Evolutionary conservation across 2,888 invertebrate species (phyloP).

Genomic region (Crioceris asparagi): DNA sequence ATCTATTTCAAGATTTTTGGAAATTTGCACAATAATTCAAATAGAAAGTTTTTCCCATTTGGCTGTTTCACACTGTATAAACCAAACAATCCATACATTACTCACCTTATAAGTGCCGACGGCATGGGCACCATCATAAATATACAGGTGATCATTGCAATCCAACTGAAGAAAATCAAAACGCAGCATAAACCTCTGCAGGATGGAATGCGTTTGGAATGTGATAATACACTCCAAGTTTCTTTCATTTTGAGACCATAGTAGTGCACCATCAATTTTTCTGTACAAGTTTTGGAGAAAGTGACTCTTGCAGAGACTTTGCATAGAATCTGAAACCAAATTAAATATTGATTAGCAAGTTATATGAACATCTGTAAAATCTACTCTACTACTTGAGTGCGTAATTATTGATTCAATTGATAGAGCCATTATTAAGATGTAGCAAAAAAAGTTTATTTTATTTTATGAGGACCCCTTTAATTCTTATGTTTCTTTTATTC

Average conservation of each 20-base stretch:
- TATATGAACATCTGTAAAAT: too few species aligned
- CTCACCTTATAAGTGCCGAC: constrained; percentile 78
- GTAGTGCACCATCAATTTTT: constrained; percentile 83
- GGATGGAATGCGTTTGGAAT: constrained; percentile 88
- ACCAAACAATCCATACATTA: constrained; percentile 1
- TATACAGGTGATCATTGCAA: constrained; percentile 87
- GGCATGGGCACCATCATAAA: constrained; percentile 87
- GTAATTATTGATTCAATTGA: too few species aligned
- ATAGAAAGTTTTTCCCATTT: too few species aligned
- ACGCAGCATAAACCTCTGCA: constrained; percentile 88
- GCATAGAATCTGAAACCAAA: constrained; percentile 80
- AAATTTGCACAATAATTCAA: too few species aligned
- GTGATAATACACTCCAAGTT: constrained; percentile 88
- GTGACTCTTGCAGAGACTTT: constrained; percentile 80
- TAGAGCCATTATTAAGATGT: too few species aligned
- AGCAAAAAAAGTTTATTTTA: too few species aligned
- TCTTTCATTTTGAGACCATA: constrained; percentile 82
- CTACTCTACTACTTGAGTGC: too few species aligned
- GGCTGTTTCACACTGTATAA: neutral
- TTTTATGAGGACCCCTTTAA: too few species aligned
- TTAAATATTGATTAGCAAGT: too few species aligned
- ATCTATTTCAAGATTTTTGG: too few species aligned
- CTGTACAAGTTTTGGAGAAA: constrained; percentile 81
- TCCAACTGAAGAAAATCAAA: constrained; percentile 86
- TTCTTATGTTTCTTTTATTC: too few species aligned